These are phyloP conservation scores for Drymonia ruficornis DNA, from an alignment of 2,888 invertebrate genomes.

Conservation along the genomic window DNA sequence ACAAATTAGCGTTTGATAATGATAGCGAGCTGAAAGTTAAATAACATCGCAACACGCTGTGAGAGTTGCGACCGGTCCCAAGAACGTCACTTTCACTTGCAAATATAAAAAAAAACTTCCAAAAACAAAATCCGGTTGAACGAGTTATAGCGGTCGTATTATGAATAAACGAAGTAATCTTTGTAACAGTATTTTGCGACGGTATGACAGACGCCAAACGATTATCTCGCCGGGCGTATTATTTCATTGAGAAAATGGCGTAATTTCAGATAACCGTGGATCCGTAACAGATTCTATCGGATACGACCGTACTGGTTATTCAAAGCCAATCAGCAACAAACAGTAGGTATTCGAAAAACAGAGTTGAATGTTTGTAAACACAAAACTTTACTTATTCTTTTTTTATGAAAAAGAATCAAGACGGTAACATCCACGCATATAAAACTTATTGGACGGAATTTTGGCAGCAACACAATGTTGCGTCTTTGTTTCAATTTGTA, in stretches of 20 bases:
- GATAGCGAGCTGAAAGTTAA: conserved; percentile 61
- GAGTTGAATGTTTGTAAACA: too few relatives aligned
- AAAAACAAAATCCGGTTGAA: conserved; percentile 68
- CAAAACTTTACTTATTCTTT: too few relatives aligned
- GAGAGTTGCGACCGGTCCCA: conserved; percentile 62
- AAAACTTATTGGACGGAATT: neutral
- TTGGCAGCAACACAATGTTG: neutral
- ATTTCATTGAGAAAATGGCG: conserved; percentile 8
- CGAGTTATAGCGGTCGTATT: conserved; percentile 41
- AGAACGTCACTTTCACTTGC: conserved; percentile 75
- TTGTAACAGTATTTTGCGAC: conserved; percentile 19
- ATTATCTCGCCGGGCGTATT: conserved; percentile 4
- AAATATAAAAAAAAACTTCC: conserved; percentile 50
- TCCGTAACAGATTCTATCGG: neutral
- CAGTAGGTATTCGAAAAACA: too few relatives aligned
- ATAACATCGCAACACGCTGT: conserved; percentile 63
- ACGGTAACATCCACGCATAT: too few relatives aligned
- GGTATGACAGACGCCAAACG: conserved; percentile 8
- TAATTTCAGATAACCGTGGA: conserved; percentile 1
- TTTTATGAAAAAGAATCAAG: too few relatives aligned
- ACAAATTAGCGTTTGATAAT: conserved; percentile 66
- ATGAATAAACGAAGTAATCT: conserved; percentile 35
- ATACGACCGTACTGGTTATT: neutral
- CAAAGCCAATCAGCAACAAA: too few relatives aligned
- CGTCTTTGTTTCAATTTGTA: neutral